Evolutionary conservation across 2,797 vertebrate species (phyloP).

Genomic region (Siniperca scherzeri): DNA sequence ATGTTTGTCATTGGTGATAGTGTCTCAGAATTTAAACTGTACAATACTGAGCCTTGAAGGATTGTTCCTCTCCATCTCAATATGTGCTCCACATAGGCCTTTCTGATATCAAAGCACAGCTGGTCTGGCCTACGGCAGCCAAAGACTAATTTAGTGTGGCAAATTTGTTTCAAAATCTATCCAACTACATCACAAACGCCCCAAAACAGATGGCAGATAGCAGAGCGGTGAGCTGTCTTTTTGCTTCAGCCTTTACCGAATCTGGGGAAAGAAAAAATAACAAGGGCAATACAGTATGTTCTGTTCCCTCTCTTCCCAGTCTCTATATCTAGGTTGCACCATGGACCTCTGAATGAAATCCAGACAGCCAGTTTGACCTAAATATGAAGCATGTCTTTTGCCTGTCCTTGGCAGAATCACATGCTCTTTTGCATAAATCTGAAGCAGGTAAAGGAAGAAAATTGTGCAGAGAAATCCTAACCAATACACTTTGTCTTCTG

Average conservation of each 20-base stretch:
- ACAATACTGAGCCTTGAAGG: conserved; percentile 42
- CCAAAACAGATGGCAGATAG: conserved; percentile 73
- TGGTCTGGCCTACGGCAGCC: conserved; percentile 63
- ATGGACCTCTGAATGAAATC: conserved; percentile 61
- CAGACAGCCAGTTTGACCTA: conserved; percentile 79
- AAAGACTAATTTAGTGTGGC: conserved; percentile 73
- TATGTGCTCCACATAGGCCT: conserved; percentile 48
- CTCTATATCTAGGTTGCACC: conserved; percentile 75
- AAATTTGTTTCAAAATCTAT: conserved; percentile 74
- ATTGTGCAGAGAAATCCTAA: conserved; percentile 17
- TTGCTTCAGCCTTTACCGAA: conserved; percentile 49
- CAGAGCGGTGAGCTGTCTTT: conserved; percentile 51
- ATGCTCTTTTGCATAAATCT: conserved; percentile 46
- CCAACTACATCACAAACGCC: conserved; percentile 59
- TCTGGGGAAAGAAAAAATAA: conserved; percentile 44
- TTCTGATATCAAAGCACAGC: conserved; percentile 64
- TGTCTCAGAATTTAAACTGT: conserved; percentile 29
- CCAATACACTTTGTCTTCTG: not conserved
- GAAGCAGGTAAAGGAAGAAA: conserved; percentile 46
- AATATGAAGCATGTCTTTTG: conserved; percentile 70
- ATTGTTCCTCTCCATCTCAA: conserved; percentile 49
- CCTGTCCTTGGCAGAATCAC: conserved; percentile 77
- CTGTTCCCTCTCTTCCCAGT: conserved; percentile 53
- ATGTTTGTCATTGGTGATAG: conserved; percentile 31
- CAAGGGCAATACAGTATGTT: conserved; percentile 53